Conservation (phyloP, 2,113 vertebrate genomes). For the Cariama cristata region DNA sequence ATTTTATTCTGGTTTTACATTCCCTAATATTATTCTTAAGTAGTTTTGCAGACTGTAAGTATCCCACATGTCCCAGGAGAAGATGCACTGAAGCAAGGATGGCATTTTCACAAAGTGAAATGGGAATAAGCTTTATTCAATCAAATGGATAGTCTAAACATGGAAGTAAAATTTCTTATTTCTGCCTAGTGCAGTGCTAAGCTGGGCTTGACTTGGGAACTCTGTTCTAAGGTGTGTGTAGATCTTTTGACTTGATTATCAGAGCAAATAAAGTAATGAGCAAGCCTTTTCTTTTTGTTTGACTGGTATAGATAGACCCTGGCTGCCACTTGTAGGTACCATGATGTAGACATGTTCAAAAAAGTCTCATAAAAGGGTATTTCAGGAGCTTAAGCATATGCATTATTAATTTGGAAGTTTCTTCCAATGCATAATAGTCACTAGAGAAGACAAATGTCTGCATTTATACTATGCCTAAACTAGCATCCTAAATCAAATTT, state of each 20-base stretch:
- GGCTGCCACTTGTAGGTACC: neutral
- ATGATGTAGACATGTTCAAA: neutral
- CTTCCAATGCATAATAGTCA: neutral
- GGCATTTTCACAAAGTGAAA: neutral
- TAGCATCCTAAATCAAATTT: neutral
- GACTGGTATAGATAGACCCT: neutral
- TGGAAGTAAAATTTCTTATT: neutral
- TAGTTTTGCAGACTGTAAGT: neutral
- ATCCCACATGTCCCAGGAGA: rapidly evolving
- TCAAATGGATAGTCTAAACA: neutral
- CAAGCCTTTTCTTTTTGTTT: neutral
- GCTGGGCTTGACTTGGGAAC: rapidly evolving
- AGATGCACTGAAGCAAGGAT: neutral
- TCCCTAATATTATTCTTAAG: neutral
- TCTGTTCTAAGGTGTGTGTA: neutral
- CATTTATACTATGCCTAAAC: neutral
- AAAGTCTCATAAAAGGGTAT: neutral
- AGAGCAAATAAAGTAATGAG: neutral
- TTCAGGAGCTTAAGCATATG: neutral
- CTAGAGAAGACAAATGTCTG: neutral
- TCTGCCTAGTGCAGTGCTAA: neutral
- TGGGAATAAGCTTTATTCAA: neutral
- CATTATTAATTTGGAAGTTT: neutral
- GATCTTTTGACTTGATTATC: neutral
- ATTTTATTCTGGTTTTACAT: neutral